phyloP scores from a whole-genome alignment of 2,888 invertebrate species.

The Gnatocerus cornutus region DNA sequence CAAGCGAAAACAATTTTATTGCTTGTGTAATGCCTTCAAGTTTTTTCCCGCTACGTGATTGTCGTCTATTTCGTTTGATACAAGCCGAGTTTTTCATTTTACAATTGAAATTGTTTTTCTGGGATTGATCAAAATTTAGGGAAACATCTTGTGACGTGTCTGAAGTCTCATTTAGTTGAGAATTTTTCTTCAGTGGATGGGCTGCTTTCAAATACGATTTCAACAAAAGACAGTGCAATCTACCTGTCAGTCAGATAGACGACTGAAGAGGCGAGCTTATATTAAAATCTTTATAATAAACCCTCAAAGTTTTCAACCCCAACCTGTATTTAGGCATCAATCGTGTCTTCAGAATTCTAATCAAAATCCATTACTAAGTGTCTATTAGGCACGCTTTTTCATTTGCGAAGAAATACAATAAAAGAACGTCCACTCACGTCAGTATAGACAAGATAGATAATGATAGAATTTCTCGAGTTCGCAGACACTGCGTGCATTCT shows the following conservation, averaged over 20 bases:
- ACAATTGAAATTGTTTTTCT: slow-evolving; percentile 44
- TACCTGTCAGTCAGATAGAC: slow-evolving; percentile 41
- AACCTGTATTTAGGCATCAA: too few relatives aligned
- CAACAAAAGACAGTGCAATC: slow-evolving; percentile 27
- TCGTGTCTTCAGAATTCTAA: too few relatives aligned
- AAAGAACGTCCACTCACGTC: slow-evolving; percentile 13
- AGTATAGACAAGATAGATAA: slow-evolving; percentile 28
- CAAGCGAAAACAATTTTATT: slow-evolving; percentile 24
- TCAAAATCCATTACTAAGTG: slow-evolving; percentile 1
- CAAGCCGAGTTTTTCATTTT: slow-evolving; percentile 11
- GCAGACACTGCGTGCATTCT: slow-evolving; percentile 37
- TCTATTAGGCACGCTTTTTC: slow-evolving; percentile 4
- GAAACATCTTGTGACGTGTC: slow-evolving; percentile 33
- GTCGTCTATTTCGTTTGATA: slow-evolving; percentile 6
- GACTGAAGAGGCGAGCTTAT: slow-evolving; percentile 17
- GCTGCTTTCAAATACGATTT: slow-evolving; percentile 8
- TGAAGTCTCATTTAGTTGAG: slow-evolving; percentile 35
- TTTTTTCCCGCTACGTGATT: slow-evolving; percentile 22
- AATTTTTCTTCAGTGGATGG: slow-evolving; percentile 25
- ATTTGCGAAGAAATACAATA: slow-evolving; percentile 6
- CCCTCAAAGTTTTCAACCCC: background rate
- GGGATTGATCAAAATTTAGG: slow-evolving; percentile 43
- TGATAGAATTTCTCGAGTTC: slow-evolving; percentile 15
- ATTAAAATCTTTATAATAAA: slow-evolving; percentile 38
- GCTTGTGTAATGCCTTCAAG: slow-evolving; percentile 16